These are phyloP conservation scores for Pituophis catenifer DNA, from an alignment of 2,113 vertebrate genomes.

Conservation along the genomic window DNA sequence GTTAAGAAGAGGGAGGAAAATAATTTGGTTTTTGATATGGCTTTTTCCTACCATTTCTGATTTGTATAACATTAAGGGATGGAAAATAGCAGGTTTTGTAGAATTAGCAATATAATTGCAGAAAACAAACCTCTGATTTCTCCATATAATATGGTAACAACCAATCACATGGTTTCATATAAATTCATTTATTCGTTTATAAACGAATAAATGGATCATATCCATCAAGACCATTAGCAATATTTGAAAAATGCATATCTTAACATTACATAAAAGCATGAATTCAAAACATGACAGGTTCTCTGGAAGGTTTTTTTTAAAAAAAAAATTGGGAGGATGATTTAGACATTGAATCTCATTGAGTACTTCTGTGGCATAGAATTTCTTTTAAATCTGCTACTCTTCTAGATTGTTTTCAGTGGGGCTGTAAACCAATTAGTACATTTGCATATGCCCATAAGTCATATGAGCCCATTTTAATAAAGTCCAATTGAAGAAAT, in stretches of 20 bases:
- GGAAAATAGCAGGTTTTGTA: neutral
- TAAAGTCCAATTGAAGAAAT: neutral
- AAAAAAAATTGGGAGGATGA: neutral
- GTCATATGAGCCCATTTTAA: neutral
- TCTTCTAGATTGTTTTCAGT: neutral
- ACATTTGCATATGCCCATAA: neutral
- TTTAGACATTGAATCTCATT: neutral
- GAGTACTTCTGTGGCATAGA: neutral
- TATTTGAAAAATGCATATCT: neutral
- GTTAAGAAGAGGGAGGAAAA: neutral
- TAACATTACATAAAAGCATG: neutral
- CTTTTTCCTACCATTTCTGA: neutral
- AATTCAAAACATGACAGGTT: neutral
- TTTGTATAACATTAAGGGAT: neutral
- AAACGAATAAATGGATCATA: neutral
- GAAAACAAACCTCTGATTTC: neutral
- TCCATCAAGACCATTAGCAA: neutral
- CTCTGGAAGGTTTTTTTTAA: neutral
- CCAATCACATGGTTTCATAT: neutral
- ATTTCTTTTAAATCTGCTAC: neutral
- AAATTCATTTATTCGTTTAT: neutral
- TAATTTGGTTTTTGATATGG: neutral
- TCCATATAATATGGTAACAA: neutral
- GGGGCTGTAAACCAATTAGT: neutral
- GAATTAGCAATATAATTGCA: neutral